Percentiles rank a stretch among this genome's conserved stretches.
Conservation (phyloP, 2,113 vertebrate genomes). For the Lates calcarifer region DNA sequence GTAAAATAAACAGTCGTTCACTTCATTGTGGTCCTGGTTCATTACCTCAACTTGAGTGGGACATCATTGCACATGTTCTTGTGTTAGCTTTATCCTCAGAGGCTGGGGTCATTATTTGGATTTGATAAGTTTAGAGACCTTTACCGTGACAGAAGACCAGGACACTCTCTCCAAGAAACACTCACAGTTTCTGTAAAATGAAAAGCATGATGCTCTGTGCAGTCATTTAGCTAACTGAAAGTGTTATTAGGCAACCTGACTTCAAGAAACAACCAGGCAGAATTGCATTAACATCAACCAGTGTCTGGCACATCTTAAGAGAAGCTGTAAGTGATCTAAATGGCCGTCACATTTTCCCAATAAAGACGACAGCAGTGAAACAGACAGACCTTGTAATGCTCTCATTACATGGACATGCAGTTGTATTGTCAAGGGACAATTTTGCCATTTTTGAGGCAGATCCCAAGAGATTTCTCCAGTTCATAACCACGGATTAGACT, state of each 20-base stretch:
- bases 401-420: too few relatives aligned
- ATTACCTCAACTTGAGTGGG: neutral
- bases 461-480: too few relatives aligned
- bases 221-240: neutral
- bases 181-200: neutral
- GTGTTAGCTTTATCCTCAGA: neutral
- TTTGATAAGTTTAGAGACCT: neutral
- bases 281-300: neutral
- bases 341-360: neutral
- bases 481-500: too few relatives aligned
- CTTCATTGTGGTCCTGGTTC: constrained; percentile 1
- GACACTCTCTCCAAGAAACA: neutral
- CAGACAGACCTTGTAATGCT: neutral
- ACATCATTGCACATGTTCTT: neutral
- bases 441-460: too few relatives aligned
- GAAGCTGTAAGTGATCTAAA: neutral
- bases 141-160: neutral
- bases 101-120: neutral
- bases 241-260: neutral
- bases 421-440: too few relatives aligned
- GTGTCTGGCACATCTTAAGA: neutral
- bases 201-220: neutral
- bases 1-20: constrained; percentile 60
- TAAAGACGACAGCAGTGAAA: neutral
- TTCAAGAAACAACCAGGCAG: neutral